phyloP scores from a whole-genome alignment of 2,797 vertebrate genomes.

The Jordanella pulchra region DNA sequence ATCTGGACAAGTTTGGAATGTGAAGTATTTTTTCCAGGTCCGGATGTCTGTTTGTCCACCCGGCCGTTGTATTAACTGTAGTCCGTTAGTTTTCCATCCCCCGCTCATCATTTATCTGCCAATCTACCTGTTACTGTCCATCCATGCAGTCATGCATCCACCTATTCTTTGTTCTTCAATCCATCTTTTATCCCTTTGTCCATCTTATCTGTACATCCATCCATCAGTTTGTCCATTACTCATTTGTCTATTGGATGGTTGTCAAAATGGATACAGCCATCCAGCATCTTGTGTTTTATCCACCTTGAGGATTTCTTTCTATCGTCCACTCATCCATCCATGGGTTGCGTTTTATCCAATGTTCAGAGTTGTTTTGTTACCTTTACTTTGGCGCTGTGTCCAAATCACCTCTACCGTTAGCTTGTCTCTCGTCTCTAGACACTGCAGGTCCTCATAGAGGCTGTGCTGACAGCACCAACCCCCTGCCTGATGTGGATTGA shows the following conservation, averaged over 20 bases:
- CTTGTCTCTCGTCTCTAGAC: slow-evolving; percentile 37
- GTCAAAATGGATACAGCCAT: not conserved
- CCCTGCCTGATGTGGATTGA: slow-evolving; percentile 42
- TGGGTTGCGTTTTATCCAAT: slow-evolving; percentile 1
- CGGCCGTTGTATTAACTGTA: too few species aligned
- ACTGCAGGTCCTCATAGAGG: slow-evolving; percentile 62
- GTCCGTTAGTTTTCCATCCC: too few species aligned
- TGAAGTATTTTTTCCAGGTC: too few species aligned
- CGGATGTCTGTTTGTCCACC: too few species aligned
- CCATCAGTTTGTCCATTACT: not conserved
- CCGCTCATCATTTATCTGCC: too few species aligned
- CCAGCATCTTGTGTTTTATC: not conserved
- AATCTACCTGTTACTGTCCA: too few species aligned
- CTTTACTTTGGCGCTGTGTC: slow-evolving; percentile 20
- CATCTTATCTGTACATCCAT: not conserved
- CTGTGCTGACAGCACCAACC: slow-evolving; percentile 37
- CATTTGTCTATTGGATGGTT: not conserved
- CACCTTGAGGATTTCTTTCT: not conserved
- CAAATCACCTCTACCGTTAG: slow-evolving; percentile 21
- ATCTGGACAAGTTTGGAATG: too few species aligned
- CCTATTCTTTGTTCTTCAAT: too few species aligned
- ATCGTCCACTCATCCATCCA: not conserved
- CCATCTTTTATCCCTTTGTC: too few species aligned
- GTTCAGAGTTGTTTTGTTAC: slow-evolving; percentile 9
- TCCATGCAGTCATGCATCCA: too few species aligned